Percentiles rank a stretch among this genome's conserved stretches.
Conservation (phyloP, 1,140 invertebrate genomes). For the Zaprionus capensis region DNA sequence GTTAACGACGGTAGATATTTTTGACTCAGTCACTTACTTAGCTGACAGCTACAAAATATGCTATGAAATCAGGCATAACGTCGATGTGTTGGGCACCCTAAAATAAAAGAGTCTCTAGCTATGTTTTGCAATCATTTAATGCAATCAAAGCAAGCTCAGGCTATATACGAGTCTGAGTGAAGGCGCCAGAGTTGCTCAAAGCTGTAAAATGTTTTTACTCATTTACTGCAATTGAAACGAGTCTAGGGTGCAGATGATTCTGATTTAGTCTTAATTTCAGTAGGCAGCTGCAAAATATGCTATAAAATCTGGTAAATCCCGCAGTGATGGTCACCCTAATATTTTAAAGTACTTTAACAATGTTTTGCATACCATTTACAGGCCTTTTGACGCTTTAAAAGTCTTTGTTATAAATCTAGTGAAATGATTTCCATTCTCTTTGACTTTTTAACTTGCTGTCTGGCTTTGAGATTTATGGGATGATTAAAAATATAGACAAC, state of each 20-base stretch:
- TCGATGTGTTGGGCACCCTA: neutral
- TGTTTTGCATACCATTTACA: neutral
- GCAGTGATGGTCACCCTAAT: neutral
- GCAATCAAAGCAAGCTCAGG: neutral
- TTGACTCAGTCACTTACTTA: neutral
- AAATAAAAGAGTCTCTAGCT: neutral
- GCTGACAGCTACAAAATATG: neutral
- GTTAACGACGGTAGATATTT: neutral
- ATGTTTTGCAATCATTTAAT: neutral
- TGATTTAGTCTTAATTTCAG: neutral
- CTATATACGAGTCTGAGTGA: neutral
- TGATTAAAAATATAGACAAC: constrained; percentile 14
- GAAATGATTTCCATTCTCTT: neutral
- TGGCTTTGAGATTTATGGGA: constrained; percentile 20
- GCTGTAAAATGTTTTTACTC: neutral
- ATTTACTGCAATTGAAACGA: neutral
- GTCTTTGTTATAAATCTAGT: neutral
- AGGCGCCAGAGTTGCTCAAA: too few relatives aligned
- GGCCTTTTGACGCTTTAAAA: neutral
- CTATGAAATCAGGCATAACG: neutral
- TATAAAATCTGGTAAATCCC: neutral
- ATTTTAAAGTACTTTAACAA: neutral
- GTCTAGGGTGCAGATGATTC: fast-evolving
- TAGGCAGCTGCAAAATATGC: neutral
- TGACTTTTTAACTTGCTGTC: constrained; percentile 7